Conservation (phyloP, 2,888 invertebrate species). For the Timandra comae region DNA sequence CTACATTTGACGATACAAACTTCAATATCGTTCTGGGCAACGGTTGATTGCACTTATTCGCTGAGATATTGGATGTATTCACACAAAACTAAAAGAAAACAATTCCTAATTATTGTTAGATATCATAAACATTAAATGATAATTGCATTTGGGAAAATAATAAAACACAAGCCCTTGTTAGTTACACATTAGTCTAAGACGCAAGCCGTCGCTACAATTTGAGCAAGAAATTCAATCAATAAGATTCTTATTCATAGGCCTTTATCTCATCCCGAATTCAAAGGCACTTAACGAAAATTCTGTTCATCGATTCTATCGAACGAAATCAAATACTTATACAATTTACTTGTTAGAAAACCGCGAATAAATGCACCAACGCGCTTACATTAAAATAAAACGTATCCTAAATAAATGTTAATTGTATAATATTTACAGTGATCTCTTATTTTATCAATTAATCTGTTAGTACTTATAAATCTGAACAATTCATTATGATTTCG, state of each 20-base stretch:
- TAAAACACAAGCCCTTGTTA: no score
- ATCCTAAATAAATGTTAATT: slow-evolving; percentile 1
- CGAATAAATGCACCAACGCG: slow-evolving; percentile 26
- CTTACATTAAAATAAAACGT: background rate
- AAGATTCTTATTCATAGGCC: background rate
- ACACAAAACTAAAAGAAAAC: slow-evolving; percentile 1
- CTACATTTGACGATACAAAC: slow-evolving; percentile 38
- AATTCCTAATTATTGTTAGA: slow-evolving; percentile 4
- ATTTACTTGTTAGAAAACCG: slow-evolving; percentile 1
- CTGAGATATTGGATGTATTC: background rate
- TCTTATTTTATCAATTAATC: slow-evolving; percentile 34
- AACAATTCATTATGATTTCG: no score
- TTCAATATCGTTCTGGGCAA: slow-evolving; percentile 35
- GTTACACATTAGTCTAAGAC: no score
- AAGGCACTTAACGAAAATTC: slow-evolving; percentile 3
- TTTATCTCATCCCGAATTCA: background rate
- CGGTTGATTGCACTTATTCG: slow-evolving; percentile 36
- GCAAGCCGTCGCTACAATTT: background rate
- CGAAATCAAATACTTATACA: slow-evolving; percentile 1
- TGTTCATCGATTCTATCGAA: background rate
- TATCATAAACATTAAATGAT: no score
- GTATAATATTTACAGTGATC: slow-evolving; percentile 48
- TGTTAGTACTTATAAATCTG: slow-evolving; percentile 23
- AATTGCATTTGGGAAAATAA: slow-evolving; percentile 7
- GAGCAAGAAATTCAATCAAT: background rate